Evolutionary conservation across 2,797 vertebrate genomes (phyloP).

Genomic region (Lagodon rhomboides): DNA sequence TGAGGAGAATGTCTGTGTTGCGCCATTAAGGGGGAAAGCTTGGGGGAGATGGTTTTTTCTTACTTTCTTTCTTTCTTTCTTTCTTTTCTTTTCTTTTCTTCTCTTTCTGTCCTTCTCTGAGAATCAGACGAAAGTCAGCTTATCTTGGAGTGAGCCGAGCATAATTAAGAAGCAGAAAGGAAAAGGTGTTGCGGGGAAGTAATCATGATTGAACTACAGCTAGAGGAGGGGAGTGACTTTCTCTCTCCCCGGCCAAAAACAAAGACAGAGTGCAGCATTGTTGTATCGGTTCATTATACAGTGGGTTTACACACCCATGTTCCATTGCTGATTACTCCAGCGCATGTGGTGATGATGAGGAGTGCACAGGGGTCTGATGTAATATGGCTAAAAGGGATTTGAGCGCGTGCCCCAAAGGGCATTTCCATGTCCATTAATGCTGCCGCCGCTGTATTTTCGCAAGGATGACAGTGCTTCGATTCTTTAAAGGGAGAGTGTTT

Average conservation of each 20-base stretch:
- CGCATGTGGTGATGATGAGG: constrained; percentile 72
- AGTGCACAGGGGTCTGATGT: constrained; percentile 81
- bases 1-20: constrained; percentile 89
- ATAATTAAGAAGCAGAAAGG: constrained; percentile 73
- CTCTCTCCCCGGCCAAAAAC: constrained; percentile 58
- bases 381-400: constrained; percentile 87
- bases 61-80: too few relatives aligned
- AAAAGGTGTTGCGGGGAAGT: constrained; percentile 65
- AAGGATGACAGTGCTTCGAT: constrained; percentile 70
- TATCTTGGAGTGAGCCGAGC: constrained; percentile 60
- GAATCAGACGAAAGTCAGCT: constrained; percentile 67
- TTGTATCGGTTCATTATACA: constrained; percentile 70
- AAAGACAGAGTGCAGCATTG: constrained; percentile 57
- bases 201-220: constrained; percentile 68
- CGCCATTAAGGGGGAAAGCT: constrained; percentile 82
- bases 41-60: constrained; percentile 55
- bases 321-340: constrained; percentile 69
- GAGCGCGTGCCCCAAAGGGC: constrained; percentile 78
- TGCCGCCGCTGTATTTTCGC: constrained; percentile 75
- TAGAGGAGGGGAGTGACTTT: constrained; percentile 53
- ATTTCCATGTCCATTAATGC: constrained; percentile 81
- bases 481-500: constrained; percentile 80
- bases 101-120: constrained; percentile 50
- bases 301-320: constrained; percentile 73
- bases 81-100: constrained; percentile 39